A percentile compares a stretch with the other conserved stretches of the same genome.
These are phyloP conservation scores for Hippopotamyrus pictus DNA, from an alignment of 2,797 vertebrate species.

Conservation along the genomic window DNA sequence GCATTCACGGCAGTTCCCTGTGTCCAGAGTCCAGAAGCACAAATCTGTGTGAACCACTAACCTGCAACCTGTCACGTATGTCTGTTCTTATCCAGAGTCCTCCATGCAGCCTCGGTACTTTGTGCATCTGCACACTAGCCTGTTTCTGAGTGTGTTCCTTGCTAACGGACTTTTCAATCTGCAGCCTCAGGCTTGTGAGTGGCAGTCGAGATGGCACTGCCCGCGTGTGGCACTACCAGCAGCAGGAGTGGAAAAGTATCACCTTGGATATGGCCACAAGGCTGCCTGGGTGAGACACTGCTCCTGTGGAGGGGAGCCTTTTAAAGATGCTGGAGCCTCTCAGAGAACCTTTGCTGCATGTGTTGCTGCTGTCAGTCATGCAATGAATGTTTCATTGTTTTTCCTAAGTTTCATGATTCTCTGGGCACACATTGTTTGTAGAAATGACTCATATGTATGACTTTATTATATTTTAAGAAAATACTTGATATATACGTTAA, in stretches of 20 bases:
- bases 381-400: not conserved
- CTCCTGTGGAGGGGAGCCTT: not conserved
- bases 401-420: not conserved
- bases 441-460: not conserved
- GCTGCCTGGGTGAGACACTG: slow-evolving; percentile 79
- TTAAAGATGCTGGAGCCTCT: not conserved
- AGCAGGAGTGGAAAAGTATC: slow-evolving; percentile 90
- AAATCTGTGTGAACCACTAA: not conserved
- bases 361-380: not conserved
- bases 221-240: slow-evolving; percentile 90
- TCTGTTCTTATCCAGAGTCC: not conserved
- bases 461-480: not conserved
- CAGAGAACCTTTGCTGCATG: not conserved
- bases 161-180: not conserved
- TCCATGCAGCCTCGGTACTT: not conserved
- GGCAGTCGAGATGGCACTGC: slow-evolving; percentile 96
- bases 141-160: not conserved
- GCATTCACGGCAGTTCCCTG: not conserved
- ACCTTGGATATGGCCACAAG: slow-evolving; percentile 84
- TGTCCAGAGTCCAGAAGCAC: not conserved
- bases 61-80: not conserved
- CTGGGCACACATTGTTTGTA: not conserved
- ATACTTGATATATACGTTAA: not conserved
- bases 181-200: slow-evolving; percentile 73
- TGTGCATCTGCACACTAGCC: not conserved